Base-by-base conservation (phyloP, 2,888 invertebrate species). In the Stictocephala bisonia region DNA sequence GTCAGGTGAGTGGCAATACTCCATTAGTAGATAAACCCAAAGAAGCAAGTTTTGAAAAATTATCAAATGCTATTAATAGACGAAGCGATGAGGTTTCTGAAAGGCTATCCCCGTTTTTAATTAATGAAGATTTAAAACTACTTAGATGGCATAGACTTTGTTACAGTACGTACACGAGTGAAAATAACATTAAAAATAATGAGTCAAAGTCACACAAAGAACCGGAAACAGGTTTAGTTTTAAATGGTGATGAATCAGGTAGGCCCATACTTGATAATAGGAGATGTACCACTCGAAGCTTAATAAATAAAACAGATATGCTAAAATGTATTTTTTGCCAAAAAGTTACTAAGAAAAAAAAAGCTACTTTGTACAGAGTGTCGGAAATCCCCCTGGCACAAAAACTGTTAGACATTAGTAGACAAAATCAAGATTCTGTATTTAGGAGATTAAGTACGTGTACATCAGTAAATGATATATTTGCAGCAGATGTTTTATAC, bases 361-460 rank as follows among this genome's bases (percentile, higher is more conserved):
- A 29, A 18, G 15, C 31, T 48, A 48, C 48, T 18, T n/a, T 48
- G 15, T 48, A 18, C 13, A 48, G 48, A n/a, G n/a, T 48, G 2
- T 60, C 60, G 15, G 60, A 60, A 60, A 18, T 13, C 3, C 31
- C 31, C 13, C 20, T 60, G 1, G 60, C 60, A 2, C 60, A 60
- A 29, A 60, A 60, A 15, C n/a, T 29, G 3, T 60, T 26, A 60
- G 29, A 60, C 31, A 31, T 2, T 2, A 18, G 4, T 18, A 48
- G 13, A 48, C 6, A 48, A 48, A 48, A 48, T 18, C 3, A 48
- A 29, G 60, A 60, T 60, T 31, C 60, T 60, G 20, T 60, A 18
- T 60, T 60, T 35, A 60, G n/a, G 1, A 15, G 60, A 60, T 60
- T 60, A 60, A 60, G 60, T 31, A 60, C 60, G 4, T 60, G 60